Evolutionary conservation across 2,888 invertebrate genomes (phyloP), one percentile per base, ranked within the genome.

Genomic region (Apamea monoglypha): DNA sequence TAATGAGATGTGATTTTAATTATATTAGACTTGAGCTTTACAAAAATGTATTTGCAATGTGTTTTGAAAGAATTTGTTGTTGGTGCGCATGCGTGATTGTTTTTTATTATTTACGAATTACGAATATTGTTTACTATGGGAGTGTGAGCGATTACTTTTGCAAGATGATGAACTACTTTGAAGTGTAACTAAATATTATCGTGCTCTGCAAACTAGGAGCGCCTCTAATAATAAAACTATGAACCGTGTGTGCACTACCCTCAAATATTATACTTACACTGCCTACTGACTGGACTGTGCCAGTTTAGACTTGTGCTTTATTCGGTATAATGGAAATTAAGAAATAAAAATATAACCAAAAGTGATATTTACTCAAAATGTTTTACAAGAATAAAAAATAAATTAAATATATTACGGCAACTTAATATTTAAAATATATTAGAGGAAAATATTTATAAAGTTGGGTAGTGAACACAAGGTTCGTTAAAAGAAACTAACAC

Each of bases 1-100:
- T 96, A 96, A 96, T 93, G 92, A 95, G 92, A 96, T 96, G 96
- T 96, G 96, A 96, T 96, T 96, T 95, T 91, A 94, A 94, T 95
- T 95, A 95, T 95, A 94, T 93, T 95, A 95, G 91, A 93, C 83
- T 94, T 93, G 94, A 96, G 95, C 96, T 96, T 96, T 96, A 96
- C 94, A 93, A 96, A 95, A 95, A 95, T 95, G 93, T 94, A 94
- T 92, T 94, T 95, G 95, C 95, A 93, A 94, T 95, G 92, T 92
- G 91, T 94, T 89, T 92, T 90, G 91, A 87, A 90, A 87, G 91
- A 87, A 89, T 88, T 91, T 91, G 91, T 92, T 93, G 89, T 91
- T 90, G 88, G 82, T 84, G 81, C 90, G 88, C 88, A 92, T 91
- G 94, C 90, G 92, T 92, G 92, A 92, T 94, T 93, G 92, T 95